Conservation (phyloP, 2,113 vertebrate genomes). For the Albula glossodonta region DNA sequence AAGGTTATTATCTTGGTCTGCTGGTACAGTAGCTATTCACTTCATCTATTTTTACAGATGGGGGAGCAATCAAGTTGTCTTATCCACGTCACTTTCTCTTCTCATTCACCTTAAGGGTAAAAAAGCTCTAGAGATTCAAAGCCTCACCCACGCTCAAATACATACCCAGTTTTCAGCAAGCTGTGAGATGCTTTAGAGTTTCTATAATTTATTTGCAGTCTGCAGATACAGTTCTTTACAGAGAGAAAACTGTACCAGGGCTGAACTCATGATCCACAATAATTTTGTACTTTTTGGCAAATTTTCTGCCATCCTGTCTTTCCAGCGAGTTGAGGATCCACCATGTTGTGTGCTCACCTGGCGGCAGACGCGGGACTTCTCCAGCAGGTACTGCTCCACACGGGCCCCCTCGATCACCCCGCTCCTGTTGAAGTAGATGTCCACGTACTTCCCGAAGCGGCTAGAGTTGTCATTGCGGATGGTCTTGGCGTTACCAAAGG, state of each 20-base stretch:
- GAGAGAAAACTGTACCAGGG: too few relatives aligned
- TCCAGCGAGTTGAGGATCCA: neutral
- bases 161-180: neutral
- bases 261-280: too few relatives aligned
- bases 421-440: slow-evolving; percentile 80
- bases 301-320: too few relatives aligned
- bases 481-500: slow-evolving; percentile 97
- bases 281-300: too few relatives aligned
- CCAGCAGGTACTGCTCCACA: slow-evolving; percentile 92
- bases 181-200: neutral
- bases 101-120: neutral
- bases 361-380: slow-evolving; percentile 93
- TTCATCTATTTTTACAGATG: too few relatives aligned
- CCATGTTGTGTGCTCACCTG: slow-evolving; percentile 72
- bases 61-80: too few relatives aligned
- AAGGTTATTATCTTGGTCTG: too few relatives aligned
- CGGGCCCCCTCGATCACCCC: slow-evolving; percentile 88
- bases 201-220: neutral
- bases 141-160: neutral
- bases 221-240: neutral
- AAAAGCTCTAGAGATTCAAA: neutral
- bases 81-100: too few relatives aligned
- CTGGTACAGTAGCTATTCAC: too few relatives aligned
- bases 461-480: slow-evolving; percentile 95
- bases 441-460: slow-evolving; percentile 95